A percentile compares a stretch with the other conserved stretches of the same genome.
Evolutionary conservation across 2,888 invertebrate genomes (phyloP).

Genomic region (Athrips mouffetella): DNA sequence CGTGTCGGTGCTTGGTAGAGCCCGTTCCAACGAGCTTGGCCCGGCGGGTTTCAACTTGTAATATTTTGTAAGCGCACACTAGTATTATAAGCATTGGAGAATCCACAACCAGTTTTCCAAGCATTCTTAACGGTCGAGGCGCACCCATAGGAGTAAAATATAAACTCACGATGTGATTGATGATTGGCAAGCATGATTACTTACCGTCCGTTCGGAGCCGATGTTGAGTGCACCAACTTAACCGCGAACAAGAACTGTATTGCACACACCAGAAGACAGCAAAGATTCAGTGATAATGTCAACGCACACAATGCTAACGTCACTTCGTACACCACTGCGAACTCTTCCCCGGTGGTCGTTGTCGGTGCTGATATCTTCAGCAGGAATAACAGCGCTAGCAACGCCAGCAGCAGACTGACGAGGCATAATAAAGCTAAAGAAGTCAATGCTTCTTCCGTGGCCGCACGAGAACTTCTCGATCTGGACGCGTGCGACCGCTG

Average conservation of each 20-base stretch:
- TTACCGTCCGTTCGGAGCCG: slow-evolving; percentile 85
- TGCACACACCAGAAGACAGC: slow-evolving; percentile 94
- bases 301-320: slow-evolving; percentile 93
- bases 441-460: slow-evolving; percentile 85
- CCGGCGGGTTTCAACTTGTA: slow-evolving; percentile 45
- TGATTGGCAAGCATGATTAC: slow-evolving; percentile 30
- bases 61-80: slow-evolving; percentile 49
- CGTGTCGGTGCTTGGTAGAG: slow-evolving; percentile 22
- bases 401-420: slow-evolving; percentile 89
- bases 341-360: slow-evolving; percentile 84
- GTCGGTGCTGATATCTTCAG: slow-evolving; percentile 88
- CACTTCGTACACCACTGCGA: slow-evolving; percentile 93
- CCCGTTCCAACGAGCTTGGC: slow-evolving; percentile 28
- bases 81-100: slow-evolving; percentile 22
- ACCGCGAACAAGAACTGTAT: slow-evolving; percentile 96
- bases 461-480: slow-evolving; percentile 55
- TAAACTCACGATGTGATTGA: slow-evolving; percentile 31
- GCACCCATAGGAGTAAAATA: slow-evolving; percentile 20
- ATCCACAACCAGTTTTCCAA: slow-evolving; percentile 47
- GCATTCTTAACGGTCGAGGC: slow-evolving; percentile 53
- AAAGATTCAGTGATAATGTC: slow-evolving; percentile 91
- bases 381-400: slow-evolving; percentile 90
- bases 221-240: slow-evolving; percentile 91
- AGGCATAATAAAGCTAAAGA: slow-evolving; percentile 91
- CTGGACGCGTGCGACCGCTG: slow-evolving; percentile 52